Evolutionary conservation across 2,888 invertebrate species (phyloP).

Genomic region (Thecocarcelia acutangulata): DNA sequence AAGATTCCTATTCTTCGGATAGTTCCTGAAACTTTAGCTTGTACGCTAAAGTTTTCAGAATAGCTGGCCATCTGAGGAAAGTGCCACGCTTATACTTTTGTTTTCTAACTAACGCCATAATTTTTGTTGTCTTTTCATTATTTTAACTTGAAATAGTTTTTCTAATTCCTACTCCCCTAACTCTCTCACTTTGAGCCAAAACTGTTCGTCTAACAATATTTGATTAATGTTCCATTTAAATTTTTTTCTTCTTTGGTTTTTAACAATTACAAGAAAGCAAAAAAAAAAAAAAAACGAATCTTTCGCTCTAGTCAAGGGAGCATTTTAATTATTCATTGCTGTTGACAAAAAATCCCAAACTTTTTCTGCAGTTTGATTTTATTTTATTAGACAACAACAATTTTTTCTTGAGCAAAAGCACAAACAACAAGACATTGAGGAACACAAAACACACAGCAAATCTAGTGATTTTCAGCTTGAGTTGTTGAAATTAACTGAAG

Average conservation of each 20-base stretch:
- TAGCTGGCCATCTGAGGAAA: no score
- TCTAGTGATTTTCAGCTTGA: constrained; percentile 61
- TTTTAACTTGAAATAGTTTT: no score
- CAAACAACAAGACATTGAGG: neutral
- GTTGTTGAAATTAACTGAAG: constrained; percentile 60
- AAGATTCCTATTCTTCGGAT: no score
- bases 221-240: neutral
- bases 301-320: constrained; percentile 74
- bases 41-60: no score
- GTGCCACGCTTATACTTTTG: no score
- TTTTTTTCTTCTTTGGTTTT: neutral
- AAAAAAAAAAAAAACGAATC: constrained; percentile 14
- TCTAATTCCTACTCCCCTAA: no score
- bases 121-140: no score
- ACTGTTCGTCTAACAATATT: no score
- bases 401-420: neutral
- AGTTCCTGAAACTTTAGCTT: no score
- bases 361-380: constrained; percentile 71
- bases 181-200: no score
- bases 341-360: constrained; percentile 74
- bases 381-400: constrained; percentile 56
- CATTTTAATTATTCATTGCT: constrained; percentile 79
- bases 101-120: no score
- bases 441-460: constrained; percentile 11
- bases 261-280: neutral